Conservation (phyloP, 2,113 vertebrate species). For the Lasiurus cinereus region DNA sequence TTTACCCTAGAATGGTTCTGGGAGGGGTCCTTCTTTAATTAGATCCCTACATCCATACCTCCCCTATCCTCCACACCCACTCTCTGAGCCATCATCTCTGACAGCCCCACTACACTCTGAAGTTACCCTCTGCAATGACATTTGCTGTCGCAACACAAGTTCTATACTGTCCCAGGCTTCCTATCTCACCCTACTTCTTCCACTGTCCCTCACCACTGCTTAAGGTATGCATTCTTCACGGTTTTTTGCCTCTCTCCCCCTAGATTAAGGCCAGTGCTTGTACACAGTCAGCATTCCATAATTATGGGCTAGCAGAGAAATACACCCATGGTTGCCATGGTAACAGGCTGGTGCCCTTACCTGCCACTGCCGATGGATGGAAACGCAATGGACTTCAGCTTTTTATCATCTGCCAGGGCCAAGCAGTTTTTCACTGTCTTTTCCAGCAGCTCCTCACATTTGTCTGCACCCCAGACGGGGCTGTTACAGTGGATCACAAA, state of each 20-base stretch:
- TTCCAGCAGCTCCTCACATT: slow-evolving; percentile 97
- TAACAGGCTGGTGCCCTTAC: slow-evolving; percentile 83
- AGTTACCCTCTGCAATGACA: not conserved
- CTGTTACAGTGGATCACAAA: slow-evolving; percentile 99
- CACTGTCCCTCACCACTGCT: not conserved
- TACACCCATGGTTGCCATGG: fast-evolving
- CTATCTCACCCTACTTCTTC: not conserved
- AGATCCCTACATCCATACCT: not conserved
- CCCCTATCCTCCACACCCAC: not conserved
- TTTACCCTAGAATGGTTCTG: not conserved
- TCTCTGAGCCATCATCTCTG: not conserved
- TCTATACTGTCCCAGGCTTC: not conserved
- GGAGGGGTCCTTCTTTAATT: not conserved
- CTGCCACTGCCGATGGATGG: slow-evolving; percentile 98
- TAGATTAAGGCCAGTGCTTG: not conserved
- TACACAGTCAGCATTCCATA: not conserved
- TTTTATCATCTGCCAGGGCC: slow-evolving; percentile 98
- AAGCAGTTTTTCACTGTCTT: slow-evolving; percentile 99
- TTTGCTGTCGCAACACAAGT: not conserved
- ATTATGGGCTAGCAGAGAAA: not conserved
- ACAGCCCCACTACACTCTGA: not conserved
- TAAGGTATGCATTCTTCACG: not conserved
- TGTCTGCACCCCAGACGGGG: slow-evolving; percentile 96
- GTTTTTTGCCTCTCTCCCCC: not conserved
- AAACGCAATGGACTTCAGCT: slow-evolving; percentile 97